Base-by-base conservation (phyloP, 2,797 vertebrate genomes). In the Galagoides demidoff region DNA sequence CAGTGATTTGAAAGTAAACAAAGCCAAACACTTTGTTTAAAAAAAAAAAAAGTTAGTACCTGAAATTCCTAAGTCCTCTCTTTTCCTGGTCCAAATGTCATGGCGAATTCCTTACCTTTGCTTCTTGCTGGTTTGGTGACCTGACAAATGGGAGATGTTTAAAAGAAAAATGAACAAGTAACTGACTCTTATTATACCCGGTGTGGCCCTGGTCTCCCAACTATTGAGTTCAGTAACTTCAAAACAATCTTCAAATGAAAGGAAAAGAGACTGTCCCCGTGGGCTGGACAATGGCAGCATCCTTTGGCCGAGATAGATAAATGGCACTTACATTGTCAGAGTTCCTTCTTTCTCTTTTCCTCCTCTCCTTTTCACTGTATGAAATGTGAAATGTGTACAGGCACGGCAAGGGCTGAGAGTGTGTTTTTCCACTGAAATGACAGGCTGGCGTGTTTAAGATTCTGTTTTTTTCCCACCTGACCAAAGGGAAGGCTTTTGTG, bases 401-500 rank as follows among this genome's bases (percentile, higher is more conserved):
- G 74, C 45, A 31, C 19, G 34, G 22, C 13, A 78, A 73, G 6
- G 49, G 52, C 70, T 68, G 34, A 49, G 0, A 37, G n/a, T n/a
- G 11, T 68, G 4, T 71, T 37, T 71, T 78, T 79, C 45, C 45
- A 95, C 23, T 64, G 74, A 34, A 92, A 74, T 74, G 61, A 3
- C 55, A 88, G 43, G 20, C 29, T 63, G 22, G 4, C 27, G 2
- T 39, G 2, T 71, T 55, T 78, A 66, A 2, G 83, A 34, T 55
- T 83, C 3, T n/a, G 55, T 87, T 95, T 85, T 81, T 68, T 73
- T 55, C 64, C 37, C 17, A 13, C 0, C 14, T 93, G 83, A 81
- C 73, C 43, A 39, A 89, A 85, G 45, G 29, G 59, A 85, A 85
- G 92, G 89, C 59, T 81, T 85, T 95, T 27, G 49, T 96, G 82